Conservation (phyloP, 2,797 vertebrate genomes). For the Sebastes goodei region DNA sequence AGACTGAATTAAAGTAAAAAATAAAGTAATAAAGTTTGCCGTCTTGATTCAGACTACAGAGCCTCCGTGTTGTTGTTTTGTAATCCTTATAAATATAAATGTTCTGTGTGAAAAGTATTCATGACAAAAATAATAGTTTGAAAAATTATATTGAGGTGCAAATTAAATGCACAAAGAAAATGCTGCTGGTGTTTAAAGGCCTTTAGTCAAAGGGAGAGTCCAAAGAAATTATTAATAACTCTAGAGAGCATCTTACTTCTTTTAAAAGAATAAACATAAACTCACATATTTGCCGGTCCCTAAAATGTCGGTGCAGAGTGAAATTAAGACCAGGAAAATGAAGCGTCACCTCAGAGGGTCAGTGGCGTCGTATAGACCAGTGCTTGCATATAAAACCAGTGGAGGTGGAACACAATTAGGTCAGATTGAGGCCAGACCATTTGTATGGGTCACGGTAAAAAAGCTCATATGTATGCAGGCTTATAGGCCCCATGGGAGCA, state of each 20-base stretch:
- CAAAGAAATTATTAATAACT: background rate
- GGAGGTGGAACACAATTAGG: slow-evolving; percentile 71
- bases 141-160: too few species aligned
- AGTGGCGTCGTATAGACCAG: slow-evolving; percentile 15
- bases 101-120: too few species aligned
- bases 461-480: slow-evolving; percentile 78
- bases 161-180: too few species aligned
- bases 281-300: background rate
- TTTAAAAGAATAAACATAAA: background rate
- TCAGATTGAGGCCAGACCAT: slow-evolving; percentile 72
- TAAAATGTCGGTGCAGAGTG: background rate
- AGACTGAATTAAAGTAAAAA: too few species aligned
- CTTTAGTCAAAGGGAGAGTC: background rate
- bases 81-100: too few species aligned
- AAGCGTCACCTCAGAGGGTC: slow-evolving; percentile 21
- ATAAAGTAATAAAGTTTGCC: too few species aligned
- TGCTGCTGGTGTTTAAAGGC: background rate
- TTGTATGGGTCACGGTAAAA: slow-evolving; percentile 75
- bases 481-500: slow-evolving; percentile 65
- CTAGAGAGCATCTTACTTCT: background rate
- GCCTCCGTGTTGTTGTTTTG: too few species aligned
- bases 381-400: slow-evolving; percentile 57
- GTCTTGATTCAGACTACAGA: too few species aligned
- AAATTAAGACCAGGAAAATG: slow-evolving; percentile 19
- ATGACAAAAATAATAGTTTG: too few species aligned